Evolutionary conservation across 2,797 vertebrate genomes (phyloP).

Genomic region (Kryptolebias ocellatus): DNA sequence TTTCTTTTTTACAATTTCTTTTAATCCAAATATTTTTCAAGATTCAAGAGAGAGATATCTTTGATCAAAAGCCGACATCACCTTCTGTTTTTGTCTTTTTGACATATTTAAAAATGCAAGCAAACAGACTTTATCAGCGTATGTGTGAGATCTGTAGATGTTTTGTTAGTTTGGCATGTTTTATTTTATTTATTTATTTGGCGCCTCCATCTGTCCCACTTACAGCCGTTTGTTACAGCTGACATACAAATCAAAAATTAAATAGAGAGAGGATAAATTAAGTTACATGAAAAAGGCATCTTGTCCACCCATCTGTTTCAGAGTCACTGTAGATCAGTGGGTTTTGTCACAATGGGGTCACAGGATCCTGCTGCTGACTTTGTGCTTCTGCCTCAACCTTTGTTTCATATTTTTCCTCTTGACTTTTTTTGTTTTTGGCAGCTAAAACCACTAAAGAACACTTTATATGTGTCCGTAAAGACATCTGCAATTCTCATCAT

Average conservation of each 20-base stretch:
- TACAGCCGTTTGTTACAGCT: slow-evolving; percentile 33
- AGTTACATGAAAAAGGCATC: slow-evolving; percentile 17
- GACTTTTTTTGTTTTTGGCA: neutral
- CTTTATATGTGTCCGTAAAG: neutral
- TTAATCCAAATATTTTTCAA: neutral
- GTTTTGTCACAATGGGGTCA: slow-evolving; percentile 43
- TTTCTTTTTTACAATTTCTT: neutral
- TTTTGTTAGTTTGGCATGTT: slow-evolving; percentile 1
- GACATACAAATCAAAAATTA: slow-evolving; percentile 22
- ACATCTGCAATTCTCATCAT: too few species aligned
- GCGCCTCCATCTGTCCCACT: slow-evolving; percentile 32
- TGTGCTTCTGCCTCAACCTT: slow-evolving; percentile 8
- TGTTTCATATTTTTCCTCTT: neutral
- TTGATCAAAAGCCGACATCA: neutral
- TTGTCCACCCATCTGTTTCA: slow-evolving; percentile 26
- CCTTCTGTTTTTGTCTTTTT: neutral
- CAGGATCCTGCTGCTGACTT: slow-evolving; percentile 17
- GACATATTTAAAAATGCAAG: slow-evolving; percentile 12
- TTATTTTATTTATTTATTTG: neutral
- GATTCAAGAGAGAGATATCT: neutral
- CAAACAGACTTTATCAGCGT: slow-evolving; percentile 5
- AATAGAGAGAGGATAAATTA: slow-evolving; percentile 23
- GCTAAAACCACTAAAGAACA: neutral
- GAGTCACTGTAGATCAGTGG: slow-evolving; percentile 9
- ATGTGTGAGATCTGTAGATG: slow-evolving; percentile 5